Percentiles rank a stretch among this genome's conserved stretches.
These are phyloP conservation scores for Cryptoblepharus egeriae DNA, from an alignment of 2,797 vertebrate genomes.

Conservation along the genomic window DNA sequence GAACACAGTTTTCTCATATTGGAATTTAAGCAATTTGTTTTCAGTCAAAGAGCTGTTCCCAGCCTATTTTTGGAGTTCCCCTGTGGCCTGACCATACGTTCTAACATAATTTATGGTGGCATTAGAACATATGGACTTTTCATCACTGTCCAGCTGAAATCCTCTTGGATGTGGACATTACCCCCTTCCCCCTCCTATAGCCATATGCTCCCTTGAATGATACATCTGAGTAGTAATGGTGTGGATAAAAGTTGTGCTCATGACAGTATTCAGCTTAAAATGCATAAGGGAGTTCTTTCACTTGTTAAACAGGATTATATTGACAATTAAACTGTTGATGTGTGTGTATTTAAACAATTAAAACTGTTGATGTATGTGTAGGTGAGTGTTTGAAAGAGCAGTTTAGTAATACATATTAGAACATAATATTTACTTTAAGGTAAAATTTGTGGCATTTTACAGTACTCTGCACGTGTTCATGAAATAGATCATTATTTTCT, in stretches of 20 bases:
- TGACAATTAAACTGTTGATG: background rate
- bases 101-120: constrained; percentile 95
- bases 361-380: background rate
- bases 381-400: constrained; percentile 5
- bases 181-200: constrained; percentile 18
- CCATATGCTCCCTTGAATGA: constrained; percentile 38
- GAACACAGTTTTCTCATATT: constrained; percentile 84
- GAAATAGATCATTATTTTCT: background rate
- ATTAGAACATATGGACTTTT: constrained; percentile 94
- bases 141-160: constrained; percentile 92
- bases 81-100: constrained; percentile 87
- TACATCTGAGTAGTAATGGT: constrained; percentile 47
- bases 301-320: constrained; percentile 15
- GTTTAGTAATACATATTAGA: background rate
- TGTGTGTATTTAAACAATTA: background rate
- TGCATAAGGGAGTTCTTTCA: background rate
- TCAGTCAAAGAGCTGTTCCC: constrained; percentile 84
- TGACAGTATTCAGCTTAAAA: constrained; percentile 24
- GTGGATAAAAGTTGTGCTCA: constrained; percentile 48
- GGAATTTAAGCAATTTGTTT: constrained; percentile 94
- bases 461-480: background rate
- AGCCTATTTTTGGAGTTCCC: constrained; percentile 95
- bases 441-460: background rate
- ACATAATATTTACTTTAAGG: background rate
- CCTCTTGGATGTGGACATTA: constrained; percentile 81